These are phyloP conservation scores for Ptychoptera albimana DNA, from an alignment of 2,888 invertebrate species.

Conservation along the genomic window DNA sequence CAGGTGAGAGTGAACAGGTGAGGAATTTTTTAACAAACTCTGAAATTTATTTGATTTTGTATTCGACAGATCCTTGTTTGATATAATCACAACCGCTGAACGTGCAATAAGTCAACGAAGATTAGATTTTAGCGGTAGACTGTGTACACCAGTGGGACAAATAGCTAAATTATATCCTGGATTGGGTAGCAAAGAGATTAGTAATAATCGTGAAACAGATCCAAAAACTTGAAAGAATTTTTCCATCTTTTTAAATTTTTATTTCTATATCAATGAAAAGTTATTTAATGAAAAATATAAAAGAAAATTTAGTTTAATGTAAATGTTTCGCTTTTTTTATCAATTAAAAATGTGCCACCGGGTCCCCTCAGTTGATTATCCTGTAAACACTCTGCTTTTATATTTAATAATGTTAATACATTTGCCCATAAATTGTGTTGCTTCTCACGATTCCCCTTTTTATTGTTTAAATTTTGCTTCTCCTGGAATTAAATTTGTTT, in stretches of 20 bases:
- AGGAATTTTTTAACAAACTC: neutral
- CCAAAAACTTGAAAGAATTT: neutral
- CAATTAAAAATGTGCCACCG: conserved; percentile 13
- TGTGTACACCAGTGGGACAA: conserved; percentile 45
- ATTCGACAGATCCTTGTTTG: conserved; percentile 32
- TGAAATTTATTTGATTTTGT: neutral
- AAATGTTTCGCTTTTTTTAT: conserved; percentile 14
- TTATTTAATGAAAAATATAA: no score
- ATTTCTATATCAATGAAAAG: neutral
- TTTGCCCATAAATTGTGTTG: conserved; percentile 14
- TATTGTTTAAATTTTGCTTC: conserved; percentile 10
- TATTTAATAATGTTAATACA: conserved; percentile 11
- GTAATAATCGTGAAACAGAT: conserved; percentile 10
- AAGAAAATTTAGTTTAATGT: conserved; percentile 12
- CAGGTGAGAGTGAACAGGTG: conserved; percentile 16
- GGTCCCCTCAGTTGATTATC: conserved; percentile 10
- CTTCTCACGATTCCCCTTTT: conserved; percentile 9
- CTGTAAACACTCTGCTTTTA: conserved; percentile 12
- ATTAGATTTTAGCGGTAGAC: conserved; percentile 44
- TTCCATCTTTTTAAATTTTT: neutral
- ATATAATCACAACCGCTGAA: conserved; percentile 37
- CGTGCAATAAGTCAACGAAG: conserved; percentile 32
- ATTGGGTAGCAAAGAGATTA: conserved; percentile 28
- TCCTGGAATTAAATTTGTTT: conserved; percentile 10
- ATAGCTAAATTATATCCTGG: conserved; percentile 61